Evolutionary conservation across 1,140 invertebrate genomes (phyloP), one percentile per base, ranked within the genome.

Genomic region (Liolophura sinensis): DNA sequence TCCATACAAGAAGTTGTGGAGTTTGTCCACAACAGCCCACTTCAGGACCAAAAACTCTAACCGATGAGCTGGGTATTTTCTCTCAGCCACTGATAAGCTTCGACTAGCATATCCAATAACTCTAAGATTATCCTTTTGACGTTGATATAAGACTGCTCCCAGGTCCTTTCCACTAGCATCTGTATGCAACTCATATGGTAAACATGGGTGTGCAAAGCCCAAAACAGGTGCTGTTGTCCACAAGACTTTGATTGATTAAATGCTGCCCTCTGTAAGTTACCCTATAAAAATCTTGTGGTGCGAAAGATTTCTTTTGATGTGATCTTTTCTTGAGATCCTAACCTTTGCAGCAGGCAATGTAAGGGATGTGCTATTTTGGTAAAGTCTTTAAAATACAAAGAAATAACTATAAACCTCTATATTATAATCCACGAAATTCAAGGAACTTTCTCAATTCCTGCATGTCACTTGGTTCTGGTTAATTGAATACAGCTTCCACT

Each of bases 381-480:
- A 65, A 73, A 80, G 47, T 69, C 59, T 47, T 66, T 55, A 7
- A 79, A 64, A 66, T 78, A 79, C 52, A n/a, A n/a, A n/a, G n/a
- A n/a, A n/a, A n/a, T n/a, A n/a, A n/a, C n/a, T n/a, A n/a, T n/a
- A n/a, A n/a, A n/a, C 69, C 64, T 50, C 76, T 51, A 64, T 75
- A 77, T n/a, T 75, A 77, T 54, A 71, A 78, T 3, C 65, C 63
- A 12, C 62, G 67, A 62, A 78, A 67, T 54, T 76, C 76, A 4
- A 83, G 47, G 61, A 84, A 84, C n/a, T 57, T 25, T 64, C 72
- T 49, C 3, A 84, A 47, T 27, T n/a, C n/a, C n/a, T n/a, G n/a
- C n/a, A n/a, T n/a, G n/a, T n/a, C n/a, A n/a, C n/a, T 73, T 22
- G 82, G 82, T 20, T 20, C 62, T 14, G 79, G 78, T 62, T 68